These are phyloP conservation scores for Euzophera pinguis DNA, from an alignment of 2,888 invertebrate genomes.

Conservation along the genomic window DNA sequence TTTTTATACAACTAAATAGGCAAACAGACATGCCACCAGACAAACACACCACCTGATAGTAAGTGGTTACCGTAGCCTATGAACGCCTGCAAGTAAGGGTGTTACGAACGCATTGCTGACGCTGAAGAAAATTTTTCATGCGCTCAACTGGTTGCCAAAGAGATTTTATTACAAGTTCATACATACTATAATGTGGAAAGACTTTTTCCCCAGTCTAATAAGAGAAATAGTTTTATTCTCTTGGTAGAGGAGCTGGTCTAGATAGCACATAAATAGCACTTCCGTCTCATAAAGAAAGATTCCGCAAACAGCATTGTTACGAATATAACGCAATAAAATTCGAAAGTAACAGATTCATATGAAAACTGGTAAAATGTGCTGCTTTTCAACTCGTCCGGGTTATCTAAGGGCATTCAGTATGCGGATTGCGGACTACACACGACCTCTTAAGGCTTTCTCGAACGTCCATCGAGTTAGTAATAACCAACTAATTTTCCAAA, in stretches of 20 bases:
- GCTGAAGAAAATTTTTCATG: too few species aligned
- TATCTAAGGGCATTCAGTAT: conserved; percentile 1
- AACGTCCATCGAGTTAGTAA: not conserved
- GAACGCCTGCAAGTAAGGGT: too few species aligned
- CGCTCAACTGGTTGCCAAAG: too few species aligned
- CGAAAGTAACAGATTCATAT: not conserved
- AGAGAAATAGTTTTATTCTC: too few species aligned
- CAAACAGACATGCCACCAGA: too few species aligned
- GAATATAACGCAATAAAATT: conserved; percentile 5
- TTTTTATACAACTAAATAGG: too few species aligned
- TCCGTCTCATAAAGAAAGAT: not conserved
- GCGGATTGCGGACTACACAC: conserved; percentile 1
- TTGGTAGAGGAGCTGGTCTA: not conserved
- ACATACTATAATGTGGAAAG: too few species aligned
- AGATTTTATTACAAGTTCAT: too few species aligned
- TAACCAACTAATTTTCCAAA: conserved; percentile 1
- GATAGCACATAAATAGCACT: not conserved
- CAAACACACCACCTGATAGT: too few species aligned
- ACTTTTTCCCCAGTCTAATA: too few species aligned
- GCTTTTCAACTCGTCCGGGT: not conserved
- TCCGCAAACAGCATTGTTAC: conserved; percentile 2
- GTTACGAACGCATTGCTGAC: too few species aligned
- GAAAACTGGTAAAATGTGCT: not conserved
- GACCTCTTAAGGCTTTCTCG: conserved; percentile 2
- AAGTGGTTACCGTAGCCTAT: too few species aligned